phyloP scores from a whole-genome alignment of 2,113 vertebrate species.

The Crotalus tigris region DNA sequence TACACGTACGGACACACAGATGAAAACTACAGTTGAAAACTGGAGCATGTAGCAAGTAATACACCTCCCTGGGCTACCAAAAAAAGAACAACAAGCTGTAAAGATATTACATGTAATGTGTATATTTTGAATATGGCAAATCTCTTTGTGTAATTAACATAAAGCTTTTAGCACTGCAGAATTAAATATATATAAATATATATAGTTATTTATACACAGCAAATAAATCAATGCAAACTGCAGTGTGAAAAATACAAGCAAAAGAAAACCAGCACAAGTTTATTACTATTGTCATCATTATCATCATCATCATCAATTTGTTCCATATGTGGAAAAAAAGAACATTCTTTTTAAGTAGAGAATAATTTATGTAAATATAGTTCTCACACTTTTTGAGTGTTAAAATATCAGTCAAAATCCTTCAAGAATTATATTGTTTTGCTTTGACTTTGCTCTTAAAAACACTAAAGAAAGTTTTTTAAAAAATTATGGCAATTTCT shows the following conservation, averaged over 20 bases:
- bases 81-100: conserved; percentile 61
- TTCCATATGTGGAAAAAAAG: conserved; percentile 1
- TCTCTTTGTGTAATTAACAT: conserved; percentile 68
- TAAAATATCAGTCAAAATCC: background rate
- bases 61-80: conserved; percentile 78
- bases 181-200: conserved; percentile 19
- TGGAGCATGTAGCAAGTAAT: conserved; percentile 67
- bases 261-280: background rate
- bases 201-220: conserved; percentile 24
- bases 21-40: conserved; percentile 43
- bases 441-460: conserved; percentile 16
- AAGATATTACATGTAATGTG: conserved; percentile 63
- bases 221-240: conserved; percentile 33
- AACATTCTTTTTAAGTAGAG: conserved; percentile 15
- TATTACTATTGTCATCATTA: background rate
- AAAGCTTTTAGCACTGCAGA: conserved; percentile 41
- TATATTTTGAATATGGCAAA: conserved; percentile 76
- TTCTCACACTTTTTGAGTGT: conserved; percentile 22
- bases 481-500: too few relatives aligned
- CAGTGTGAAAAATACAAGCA: background rate
- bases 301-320: background rate
- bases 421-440: background rate
- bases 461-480: background rate
- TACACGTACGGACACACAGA: conserved; percentile 25
- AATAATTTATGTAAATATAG: conserved; percentile 29